Conservation (phyloP, 2,113 vertebrate genomes). For the Vidua macroura region DNA sequence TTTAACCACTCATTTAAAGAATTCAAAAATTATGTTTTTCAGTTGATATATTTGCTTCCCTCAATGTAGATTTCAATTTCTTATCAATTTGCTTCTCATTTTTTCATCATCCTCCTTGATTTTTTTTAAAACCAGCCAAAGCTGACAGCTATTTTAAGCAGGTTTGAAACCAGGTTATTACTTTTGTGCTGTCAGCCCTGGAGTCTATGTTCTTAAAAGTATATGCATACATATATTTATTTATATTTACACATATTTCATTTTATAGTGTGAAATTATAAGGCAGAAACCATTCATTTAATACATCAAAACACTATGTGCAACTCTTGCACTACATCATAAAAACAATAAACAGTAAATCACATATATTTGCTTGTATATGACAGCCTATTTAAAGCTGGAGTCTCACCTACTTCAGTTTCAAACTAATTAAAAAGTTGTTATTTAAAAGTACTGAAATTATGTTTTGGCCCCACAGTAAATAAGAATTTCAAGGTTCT, state of each 20-base stretch:
- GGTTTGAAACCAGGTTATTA: neutral
- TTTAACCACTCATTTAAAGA: neutral
- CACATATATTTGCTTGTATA: neutral
- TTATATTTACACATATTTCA: neutral
- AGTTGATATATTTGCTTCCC: neutral
- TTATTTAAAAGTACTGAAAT: neutral
- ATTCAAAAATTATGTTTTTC: neutral
- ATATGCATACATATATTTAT: neutral
- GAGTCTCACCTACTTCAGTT: neutral
- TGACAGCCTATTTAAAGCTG: neutral
- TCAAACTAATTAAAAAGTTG: slow-evolving; percentile 13
- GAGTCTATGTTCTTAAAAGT: neutral
- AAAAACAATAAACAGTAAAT: slow-evolving; percentile 7
- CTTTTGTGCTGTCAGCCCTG: neutral
- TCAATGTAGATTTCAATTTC: neutral
- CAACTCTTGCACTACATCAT: neutral
- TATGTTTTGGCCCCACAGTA: neutral
- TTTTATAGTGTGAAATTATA: neutral
- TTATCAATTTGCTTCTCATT: neutral
- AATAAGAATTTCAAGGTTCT: neutral
- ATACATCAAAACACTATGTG: neutral
- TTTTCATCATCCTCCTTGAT: neutral
- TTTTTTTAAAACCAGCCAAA: neutral
- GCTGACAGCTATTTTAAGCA: neutral
- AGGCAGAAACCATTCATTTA: neutral